These are phyloP conservation scores for Ypsolopha scabrella DNA, from an alignment of 2,888 invertebrate species.

Conservation along the genomic window DNA sequence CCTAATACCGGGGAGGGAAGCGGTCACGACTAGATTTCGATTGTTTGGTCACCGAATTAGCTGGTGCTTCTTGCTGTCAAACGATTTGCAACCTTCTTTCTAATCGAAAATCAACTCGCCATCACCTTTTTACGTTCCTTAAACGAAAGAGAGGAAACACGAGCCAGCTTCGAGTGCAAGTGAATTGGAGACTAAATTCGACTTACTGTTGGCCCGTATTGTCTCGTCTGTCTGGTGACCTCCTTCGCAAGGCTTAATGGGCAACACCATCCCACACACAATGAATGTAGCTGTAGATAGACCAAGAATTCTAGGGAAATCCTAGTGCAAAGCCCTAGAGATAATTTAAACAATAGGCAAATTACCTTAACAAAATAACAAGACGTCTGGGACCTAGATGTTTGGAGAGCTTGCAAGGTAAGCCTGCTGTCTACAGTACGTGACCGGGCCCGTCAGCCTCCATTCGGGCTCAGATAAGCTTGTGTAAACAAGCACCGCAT, in stretches of 20 bases:
- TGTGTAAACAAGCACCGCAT: neutral
- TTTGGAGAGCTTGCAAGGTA: constrained; percentile 18
- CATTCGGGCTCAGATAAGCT: constrained; percentile 14
- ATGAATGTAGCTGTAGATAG: too few species aligned
- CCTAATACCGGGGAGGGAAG: constrained; percentile 22
- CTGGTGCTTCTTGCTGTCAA: too few species aligned
- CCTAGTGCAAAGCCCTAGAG: too few species aligned
- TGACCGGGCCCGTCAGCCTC: constrained; percentile 18
- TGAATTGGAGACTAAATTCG: neutral
- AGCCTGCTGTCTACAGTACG: constrained; percentile 19
- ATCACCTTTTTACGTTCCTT: neutral
- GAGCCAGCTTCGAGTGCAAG: neutral
- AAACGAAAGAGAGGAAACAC: neutral
- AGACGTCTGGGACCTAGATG: constrained; percentile 6
- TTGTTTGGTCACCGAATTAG: constrained; percentile 16
- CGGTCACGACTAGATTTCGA: constrained; percentile 27
- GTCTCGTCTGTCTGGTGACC: neutral
- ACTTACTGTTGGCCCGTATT: neutral
- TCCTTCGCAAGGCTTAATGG: neutral
- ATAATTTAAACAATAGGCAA: too few species aligned
- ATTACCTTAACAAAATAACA: too few species aligned
- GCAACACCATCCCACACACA: neutral
- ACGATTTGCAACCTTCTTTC: too few species aligned
- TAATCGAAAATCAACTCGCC: too few species aligned
- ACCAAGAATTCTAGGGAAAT: too few species aligned